Evolutionary conservation across 2,888 invertebrate species (phyloP), one percentile per base, ranked within the genome.

Genomic region (Hartigia nigra): DNA sequence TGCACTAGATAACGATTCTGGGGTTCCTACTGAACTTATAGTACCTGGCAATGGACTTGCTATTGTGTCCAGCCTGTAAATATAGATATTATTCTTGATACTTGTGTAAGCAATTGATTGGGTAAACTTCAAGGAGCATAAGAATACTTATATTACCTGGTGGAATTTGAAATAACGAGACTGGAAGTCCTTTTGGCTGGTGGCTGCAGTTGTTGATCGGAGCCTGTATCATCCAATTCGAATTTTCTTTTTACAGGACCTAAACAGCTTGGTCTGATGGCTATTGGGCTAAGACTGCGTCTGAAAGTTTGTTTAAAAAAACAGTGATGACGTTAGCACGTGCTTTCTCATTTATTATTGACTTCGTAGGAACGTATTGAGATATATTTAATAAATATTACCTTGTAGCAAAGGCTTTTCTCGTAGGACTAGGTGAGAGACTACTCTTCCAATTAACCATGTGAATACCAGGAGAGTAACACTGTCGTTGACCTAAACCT

Each of bases 221-320:
- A 85, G 77, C 87, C 86, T 74, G 86, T 92, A 83, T 94, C 94
- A 12, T 94, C 94, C 77, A 95, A 93, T 87, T 94, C 94, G 87
- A 93, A 93, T 86, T 95, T 94, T 82, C 95, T 93, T 91, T 96
- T 95, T 80, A 94, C 93, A 11, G 92, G 91, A 12, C 93, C 90
- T 72, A 92, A 90, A 82, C 92, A 91, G 85, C 91, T 93, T 74
- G 93, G 93, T 78, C 97, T 93, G 92, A 97, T 94, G 14, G 97
- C 95, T 86, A 98, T 97, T 0, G 98, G 98, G 82, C 97, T 98
- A 86, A 97, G 94, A 86, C 98, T 98, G 79, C 97, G 95, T 83
- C 93, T 92, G 79, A 0, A 55, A 55, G 14, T 23, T 55, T 55
- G 2, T 55, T 14, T 3, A 55, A 23, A 84, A 81, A 82, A 75